phyloP scores from a whole-genome alignment of 2,113 vertebrate species.

The Microcebus jonahi region DNA sequence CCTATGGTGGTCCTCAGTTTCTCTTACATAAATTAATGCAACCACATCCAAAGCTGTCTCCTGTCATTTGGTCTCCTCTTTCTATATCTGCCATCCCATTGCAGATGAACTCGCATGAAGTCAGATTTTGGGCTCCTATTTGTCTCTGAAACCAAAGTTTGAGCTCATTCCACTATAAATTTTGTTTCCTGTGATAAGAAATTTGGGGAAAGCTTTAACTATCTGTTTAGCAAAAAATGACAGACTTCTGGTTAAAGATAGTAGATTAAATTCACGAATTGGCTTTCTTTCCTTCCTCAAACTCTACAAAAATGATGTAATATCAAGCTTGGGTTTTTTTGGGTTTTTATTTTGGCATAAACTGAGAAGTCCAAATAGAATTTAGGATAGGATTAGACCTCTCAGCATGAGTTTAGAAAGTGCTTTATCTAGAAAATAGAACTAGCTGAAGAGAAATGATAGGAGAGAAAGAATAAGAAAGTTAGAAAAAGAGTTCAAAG shows the following conservation, averaged over 20 bases:
- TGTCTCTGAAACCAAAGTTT: slow-evolving; percentile 15
- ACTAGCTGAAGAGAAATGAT: not conserved
- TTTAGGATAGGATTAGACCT: not conserved
- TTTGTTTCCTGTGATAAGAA: not conserved
- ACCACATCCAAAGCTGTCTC: not conserved
- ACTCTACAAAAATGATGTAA: not conserved
- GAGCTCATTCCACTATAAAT: not conserved
- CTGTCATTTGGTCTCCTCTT: not conserved
- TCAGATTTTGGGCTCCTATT: not conserved
- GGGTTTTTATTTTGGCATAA: not conserved
- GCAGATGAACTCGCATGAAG: not conserved
- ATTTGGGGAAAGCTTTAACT: not conserved
- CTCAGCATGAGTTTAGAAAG: not conserved
- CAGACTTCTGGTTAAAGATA: not conserved
- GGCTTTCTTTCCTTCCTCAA: not conserved
- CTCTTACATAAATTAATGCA: not conserved
- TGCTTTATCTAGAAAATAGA: not conserved
- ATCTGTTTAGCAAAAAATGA: not conserved
- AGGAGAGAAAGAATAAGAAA: not conserved
- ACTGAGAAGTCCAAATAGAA: not conserved
- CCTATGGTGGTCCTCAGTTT: not conserved
- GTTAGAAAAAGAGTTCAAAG: not conserved
- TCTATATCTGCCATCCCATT: not conserved
- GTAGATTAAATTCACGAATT: not conserved
- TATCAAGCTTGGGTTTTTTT: not conserved